Conservation (phyloP, 2,113 vertebrate species). For the Cryptomyrus ogoouensis region DNA sequence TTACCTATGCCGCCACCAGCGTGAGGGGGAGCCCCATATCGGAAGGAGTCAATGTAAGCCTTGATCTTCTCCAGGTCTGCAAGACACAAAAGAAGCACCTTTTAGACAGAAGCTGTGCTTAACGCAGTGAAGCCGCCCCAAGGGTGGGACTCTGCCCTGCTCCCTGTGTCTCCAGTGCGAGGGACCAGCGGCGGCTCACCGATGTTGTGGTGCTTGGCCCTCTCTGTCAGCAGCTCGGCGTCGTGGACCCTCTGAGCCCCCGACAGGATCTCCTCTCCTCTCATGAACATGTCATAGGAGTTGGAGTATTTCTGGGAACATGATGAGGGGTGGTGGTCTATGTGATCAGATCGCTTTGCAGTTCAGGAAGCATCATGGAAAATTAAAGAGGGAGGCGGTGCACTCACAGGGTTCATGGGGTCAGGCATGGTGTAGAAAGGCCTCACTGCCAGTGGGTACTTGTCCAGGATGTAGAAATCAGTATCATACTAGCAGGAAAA, state of each 20-base stretch:
- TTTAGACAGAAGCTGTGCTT: not conserved
- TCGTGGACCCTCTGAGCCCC: conserved; percentile 96
- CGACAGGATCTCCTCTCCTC: conserved; percentile 95
- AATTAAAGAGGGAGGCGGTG: conserved; percentile 23
- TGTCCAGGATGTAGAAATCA: conserved; percentile 97
- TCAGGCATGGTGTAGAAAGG: conserved; percentile 99
- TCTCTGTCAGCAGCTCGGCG: conserved; percentile 83
- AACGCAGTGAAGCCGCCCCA: not conserved
- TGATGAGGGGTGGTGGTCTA: not conserved
- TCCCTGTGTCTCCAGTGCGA: not conserved
- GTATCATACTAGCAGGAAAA: conserved; percentile 81
- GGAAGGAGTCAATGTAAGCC: conserved; percentile 93
- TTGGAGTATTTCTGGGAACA: conserved; percentile 87
- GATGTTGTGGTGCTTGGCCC: conserved; percentile 83
- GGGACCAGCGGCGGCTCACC: conserved; percentile 53
- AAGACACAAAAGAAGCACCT: conserved; percentile 5
- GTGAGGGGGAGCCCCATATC: conserved; percentile 91
- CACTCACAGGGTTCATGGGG: conserved; percentile 77
- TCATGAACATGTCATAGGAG: conserved; percentile 99
- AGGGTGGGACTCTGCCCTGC: not conserved
- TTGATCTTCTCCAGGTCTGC: conserved; percentile 98
- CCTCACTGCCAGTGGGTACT: conserved; percentile 92
- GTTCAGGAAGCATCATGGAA: not conserved
- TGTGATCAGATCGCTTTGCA: not conserved
- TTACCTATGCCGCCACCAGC: conserved; percentile 95